Evolutionary conservation across 2,797 vertebrate genomes (phyloP).

Genomic region (Kryptopterus vitreolus): DNA sequence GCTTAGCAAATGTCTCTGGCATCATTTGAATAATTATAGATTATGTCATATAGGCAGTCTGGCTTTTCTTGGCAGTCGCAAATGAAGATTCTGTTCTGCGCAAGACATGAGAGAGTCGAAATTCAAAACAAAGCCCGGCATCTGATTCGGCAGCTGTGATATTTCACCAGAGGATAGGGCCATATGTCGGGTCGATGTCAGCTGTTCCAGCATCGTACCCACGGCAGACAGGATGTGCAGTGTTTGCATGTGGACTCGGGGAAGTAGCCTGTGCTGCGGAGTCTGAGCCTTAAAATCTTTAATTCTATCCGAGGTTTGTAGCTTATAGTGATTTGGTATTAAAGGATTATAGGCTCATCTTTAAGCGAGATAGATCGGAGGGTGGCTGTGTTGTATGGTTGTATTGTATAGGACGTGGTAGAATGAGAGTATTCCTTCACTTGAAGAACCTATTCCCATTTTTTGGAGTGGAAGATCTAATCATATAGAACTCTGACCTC

Average conservation of each 20-base stretch:
- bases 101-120: background rate
- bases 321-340: background rate
- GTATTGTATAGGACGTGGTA: too few relatives aligned
- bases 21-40: constrained; percentile 15
- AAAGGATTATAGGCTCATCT: background rate
- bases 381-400: background rate
- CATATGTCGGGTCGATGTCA: background rate
- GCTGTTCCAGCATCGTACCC: background rate
- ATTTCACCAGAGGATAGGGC: background rate
- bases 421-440: too few relatives aligned
- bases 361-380: too few relatives aligned
- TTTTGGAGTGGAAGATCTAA: too few relatives aligned
- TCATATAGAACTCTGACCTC: too few relatives aligned
- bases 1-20: background rate
- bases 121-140: background rate
- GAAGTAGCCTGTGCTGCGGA: background rate
- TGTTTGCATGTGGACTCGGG: background rate
- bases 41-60: background rate
- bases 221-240: background rate
- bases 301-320: background rate
- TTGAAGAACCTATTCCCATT: too few relatives aligned
- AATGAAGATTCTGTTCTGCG: background rate
- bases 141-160: constrained; percentile 1
- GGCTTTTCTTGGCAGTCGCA: background rate
- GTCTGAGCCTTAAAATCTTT: too few relatives aligned